Conservation (phyloP, 2,888 invertebrate genomes). For the Chymomyza amoena region DNA sequence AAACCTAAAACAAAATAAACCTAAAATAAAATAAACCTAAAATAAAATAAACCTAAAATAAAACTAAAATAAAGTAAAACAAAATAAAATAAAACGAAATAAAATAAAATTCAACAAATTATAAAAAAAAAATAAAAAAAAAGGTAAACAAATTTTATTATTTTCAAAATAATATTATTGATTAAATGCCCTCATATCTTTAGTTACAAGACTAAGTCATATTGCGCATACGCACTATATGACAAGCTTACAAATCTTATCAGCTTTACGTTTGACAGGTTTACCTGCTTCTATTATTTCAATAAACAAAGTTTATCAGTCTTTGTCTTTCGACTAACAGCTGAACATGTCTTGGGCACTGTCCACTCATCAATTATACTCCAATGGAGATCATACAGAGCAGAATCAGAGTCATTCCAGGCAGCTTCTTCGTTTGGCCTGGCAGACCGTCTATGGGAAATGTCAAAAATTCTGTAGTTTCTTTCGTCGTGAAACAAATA, state of each 20-base stretch:
- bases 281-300: not conserved
- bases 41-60: too few relatives aligned
- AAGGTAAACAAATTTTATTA: too few relatives aligned
- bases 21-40: too few relatives aligned
- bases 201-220: not conserved
- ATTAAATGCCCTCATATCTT: too few relatives aligned
- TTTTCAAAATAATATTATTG: too few relatives aligned
- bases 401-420: not conserved
- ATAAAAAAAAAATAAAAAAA: too few relatives aligned
- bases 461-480: constrained; percentile 57
- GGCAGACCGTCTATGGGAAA: constrained; percentile 63
- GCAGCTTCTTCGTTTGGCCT: constrained; percentile 54
- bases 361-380: constrained; percentile 44
- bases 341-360: constrained; percentile 58
- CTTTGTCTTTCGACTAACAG: constrained; percentile 34
- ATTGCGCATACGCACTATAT: not conserved
- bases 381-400: not conserved
- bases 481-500: constrained; percentile 58
- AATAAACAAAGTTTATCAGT: constrained; percentile 28
- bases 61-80: too few relatives aligned
- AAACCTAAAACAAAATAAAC: too few relatives aligned
- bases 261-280: constrained; percentile 1
- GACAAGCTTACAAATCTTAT: constrained; percentile 35
- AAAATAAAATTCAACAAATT: too few relatives aligned
- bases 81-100: too few relatives aligned